These are phyloP conservation scores for Anguilla rostrata DNA, from an alignment of 2,113 vertebrate genomes.

Conservation along the genomic window DNA sequence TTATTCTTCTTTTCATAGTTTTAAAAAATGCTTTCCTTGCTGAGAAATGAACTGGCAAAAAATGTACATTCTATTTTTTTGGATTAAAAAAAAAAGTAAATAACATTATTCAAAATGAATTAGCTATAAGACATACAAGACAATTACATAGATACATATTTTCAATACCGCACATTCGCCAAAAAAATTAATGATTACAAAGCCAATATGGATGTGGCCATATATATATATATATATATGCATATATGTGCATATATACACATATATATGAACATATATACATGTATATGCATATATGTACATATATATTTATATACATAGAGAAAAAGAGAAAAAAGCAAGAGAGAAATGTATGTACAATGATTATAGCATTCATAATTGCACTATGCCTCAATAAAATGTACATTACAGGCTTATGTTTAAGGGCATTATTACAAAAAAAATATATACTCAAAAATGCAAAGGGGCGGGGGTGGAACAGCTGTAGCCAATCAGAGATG, in stretches of 20 bases:
- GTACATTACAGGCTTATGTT: constrained; percentile 81
- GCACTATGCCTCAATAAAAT: constrained; percentile 84
- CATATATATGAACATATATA: constrained; percentile 50
- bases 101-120: constrained; percentile 89
- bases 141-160: constrained; percentile 95
- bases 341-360: constrained; percentile 85
- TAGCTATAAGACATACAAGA: constrained; percentile 89
- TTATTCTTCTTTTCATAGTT: constrained; percentile 66
- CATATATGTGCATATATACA: constrained; percentile 55
- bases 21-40: constrained; percentile 73
- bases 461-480: constrained; percentile 46
- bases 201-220: constrained; percentile 86
- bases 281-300: constrained; percentile 55
- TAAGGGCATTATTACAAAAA: constrained; percentile 56
- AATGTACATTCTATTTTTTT: constrained; percentile 85
- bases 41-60: constrained; percentile 81
- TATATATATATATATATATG: constrained; percentile 62
- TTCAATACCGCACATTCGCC: constrained; percentile 93
- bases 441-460: constrained; percentile 52
- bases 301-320: constrained; percentile 53
- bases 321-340: constrained; percentile 15
- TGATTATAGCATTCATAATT: constrained; percentile 89
- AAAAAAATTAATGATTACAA: constrained; percentile 88
- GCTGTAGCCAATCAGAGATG: constrained; percentile 58
- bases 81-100: constrained; percentile 82